These are phyloP conservation scores for Amblyopsis hoosieri DNA, from an alignment of 2,797 vertebrate species.

Conservation along the genomic window DNA sequence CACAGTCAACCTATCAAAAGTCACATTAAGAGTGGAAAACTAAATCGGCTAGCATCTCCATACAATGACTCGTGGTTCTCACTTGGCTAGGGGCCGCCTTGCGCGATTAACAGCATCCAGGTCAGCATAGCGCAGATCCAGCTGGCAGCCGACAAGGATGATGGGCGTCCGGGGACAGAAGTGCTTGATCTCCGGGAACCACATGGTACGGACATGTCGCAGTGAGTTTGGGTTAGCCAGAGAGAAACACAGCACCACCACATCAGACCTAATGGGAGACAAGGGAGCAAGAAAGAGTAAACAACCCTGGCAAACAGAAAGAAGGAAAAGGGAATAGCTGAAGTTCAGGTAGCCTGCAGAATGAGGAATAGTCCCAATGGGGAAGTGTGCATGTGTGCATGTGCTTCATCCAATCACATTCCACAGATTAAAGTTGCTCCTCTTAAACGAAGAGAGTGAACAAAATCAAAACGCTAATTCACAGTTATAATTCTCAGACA, in stretches of 20 bases:
- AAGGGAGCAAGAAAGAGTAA: background rate
- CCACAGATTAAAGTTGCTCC: too few species aligned
- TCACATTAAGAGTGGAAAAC: background rate
- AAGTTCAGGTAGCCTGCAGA: too few species aligned
- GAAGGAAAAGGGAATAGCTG: conserved; percentile 12
- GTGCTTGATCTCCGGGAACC: conserved; percentile 94
- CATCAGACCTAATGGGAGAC: conserved; percentile 81
- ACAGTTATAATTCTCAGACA: too few species aligned
- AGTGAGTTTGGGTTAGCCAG: conserved; percentile 92
- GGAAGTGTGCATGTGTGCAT: too few species aligned
- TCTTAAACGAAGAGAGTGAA: too few species aligned
- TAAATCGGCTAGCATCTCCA: conserved; percentile 25
- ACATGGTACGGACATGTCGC: conserved; percentile 91
- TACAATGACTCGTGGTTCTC: conserved; percentile 42
- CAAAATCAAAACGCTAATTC: too few species aligned
- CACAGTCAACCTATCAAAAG: background rate
- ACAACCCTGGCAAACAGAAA: conserved; percentile 2
- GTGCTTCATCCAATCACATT: too few species aligned
- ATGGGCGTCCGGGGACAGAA: conserved; percentile 92
- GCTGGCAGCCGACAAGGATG: conserved; percentile 92
- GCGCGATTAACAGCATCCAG: conserved; percentile 86
- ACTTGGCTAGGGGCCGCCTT: conserved; percentile 84
- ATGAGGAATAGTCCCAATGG: too few species aligned
- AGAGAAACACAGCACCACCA: conserved; percentile 93
- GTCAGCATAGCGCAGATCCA: conserved; percentile 90